Evolutionary conservation across 2,888 invertebrate genomes (phyloP).

Genomic region (Drosophila limbata): DNA sequence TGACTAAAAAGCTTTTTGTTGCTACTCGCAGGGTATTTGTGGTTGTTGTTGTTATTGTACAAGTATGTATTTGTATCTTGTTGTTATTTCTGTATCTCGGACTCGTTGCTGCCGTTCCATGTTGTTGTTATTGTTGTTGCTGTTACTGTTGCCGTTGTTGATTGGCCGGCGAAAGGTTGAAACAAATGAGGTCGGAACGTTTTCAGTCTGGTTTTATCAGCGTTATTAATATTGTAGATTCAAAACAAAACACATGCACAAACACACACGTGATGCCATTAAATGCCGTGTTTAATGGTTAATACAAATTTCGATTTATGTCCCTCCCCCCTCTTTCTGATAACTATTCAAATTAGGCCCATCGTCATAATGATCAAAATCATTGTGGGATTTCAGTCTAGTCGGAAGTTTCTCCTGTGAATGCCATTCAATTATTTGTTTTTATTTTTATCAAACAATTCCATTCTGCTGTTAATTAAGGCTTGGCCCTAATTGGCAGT

Average conservation of each 20-base stretch:
- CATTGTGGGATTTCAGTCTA: slow-evolving; percentile 8
- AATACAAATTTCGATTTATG: slow-evolving; percentile 57
- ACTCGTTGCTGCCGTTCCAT: slow-evolving; percentile 49
- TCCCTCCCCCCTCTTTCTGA: slow-evolving; percentile 32
- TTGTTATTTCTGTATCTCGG: slow-evolving; percentile 67
- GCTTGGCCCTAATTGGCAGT: slow-evolving; percentile 49
- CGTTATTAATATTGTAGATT: slow-evolving; percentile 75
- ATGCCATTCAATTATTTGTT: slow-evolving; percentile 38
- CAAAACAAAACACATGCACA: slow-evolving; percentile 61
- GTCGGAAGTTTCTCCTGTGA: neutral
- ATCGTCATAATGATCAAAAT: slow-evolving; percentile 12
- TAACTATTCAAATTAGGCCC: slow-evolving; percentile 67
- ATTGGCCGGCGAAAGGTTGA: slow-evolving; percentile 66
- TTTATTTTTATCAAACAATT: slow-evolving; percentile 47
- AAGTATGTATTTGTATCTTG: slow-evolving; percentile 60
- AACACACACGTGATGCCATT: slow-evolving; percentile 62
- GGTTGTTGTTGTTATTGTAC: slow-evolving; percentile 33
- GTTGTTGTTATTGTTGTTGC: slow-evolving; percentile 36
- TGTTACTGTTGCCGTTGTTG: slow-evolving; percentile 51
- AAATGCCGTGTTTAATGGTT: slow-evolving; percentile 73
- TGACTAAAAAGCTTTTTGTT: slow-evolving; percentile 80
- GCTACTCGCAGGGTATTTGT: slow-evolving; percentile 57
- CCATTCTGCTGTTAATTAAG: slow-evolving; percentile 28
- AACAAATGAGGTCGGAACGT: slow-evolving; percentile 68
- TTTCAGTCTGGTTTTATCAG: slow-evolving; percentile 71